phyloP scores from a whole-genome alignment of 1,140 invertebrate genomes.

The Neodiprion fabricii region DNA sequence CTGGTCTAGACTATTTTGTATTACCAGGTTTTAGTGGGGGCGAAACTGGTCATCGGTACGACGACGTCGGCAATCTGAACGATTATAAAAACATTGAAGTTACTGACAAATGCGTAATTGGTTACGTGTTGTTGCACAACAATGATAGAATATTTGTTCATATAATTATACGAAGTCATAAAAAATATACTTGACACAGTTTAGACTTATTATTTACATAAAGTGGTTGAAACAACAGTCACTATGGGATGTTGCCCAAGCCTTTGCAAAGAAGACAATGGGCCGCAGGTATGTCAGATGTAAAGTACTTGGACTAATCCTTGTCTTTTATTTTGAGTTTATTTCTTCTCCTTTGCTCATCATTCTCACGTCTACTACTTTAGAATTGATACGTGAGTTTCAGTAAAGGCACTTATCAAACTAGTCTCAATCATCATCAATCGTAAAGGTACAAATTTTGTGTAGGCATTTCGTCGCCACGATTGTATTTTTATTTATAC shows the following conservation, averaged over 20 bases:
- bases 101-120: background rate
- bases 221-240: background rate
- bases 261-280: conserved; percentile 66
- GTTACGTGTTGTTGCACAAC: background rate
- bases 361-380: conserved; percentile 10
- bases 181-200: background rate
- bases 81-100: background rate
- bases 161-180: background rate
- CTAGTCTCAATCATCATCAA: too few species aligned
- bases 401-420: too few species aligned
- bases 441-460: too few species aligned
- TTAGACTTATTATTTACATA: background rate
- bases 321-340: conserved; percentile 11
- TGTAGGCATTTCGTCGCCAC: too few species aligned
- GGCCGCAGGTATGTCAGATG: conserved; percentile 61
- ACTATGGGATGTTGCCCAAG: conserved; percentile 65
- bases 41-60: too few species aligned
- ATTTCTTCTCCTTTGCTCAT: background rate
- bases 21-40: too few species aligned
- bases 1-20: too few species aligned
- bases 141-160: background rate
- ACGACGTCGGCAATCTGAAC: too few species aligned
- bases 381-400: background rate
- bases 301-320: background rate
- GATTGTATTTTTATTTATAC: too few species aligned